Evolutionary conservation across 2,113 vertebrate genomes (phyloP).

Genomic region (Sorex fumeus): DNA sequence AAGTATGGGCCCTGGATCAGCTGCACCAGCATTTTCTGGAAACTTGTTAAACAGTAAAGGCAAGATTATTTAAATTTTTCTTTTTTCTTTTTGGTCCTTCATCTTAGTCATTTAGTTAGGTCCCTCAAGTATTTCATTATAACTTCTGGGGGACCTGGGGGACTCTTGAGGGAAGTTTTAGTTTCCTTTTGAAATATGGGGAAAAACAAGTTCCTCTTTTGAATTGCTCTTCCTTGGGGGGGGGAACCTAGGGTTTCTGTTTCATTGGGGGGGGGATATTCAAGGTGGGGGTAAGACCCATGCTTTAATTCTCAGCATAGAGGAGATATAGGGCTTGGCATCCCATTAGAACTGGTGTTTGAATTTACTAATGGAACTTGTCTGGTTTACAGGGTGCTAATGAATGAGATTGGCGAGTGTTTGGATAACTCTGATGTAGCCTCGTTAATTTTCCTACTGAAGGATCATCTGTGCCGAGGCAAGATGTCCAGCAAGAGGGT

Average conservation of each 20-base stretch:
- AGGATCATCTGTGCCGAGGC: slow-evolving; percentile 84
- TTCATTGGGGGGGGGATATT: neutral
- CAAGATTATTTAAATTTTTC: neutral
- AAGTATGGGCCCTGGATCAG: neutral
- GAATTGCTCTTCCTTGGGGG: neutral
- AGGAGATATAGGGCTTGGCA: neutral
- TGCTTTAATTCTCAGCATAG: too few species aligned
- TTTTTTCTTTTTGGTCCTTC: slow-evolving; percentile 45
- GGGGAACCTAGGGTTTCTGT: slow-evolving; percentile 6
- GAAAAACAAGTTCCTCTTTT: too few species aligned
- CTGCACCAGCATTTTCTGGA: neutral
- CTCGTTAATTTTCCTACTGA: slow-evolving; percentile 92
- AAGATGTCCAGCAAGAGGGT: slow-evolving; percentile 91
- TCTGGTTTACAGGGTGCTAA: slow-evolving; percentile 91
- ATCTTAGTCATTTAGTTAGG: slow-evolving; percentile 61
- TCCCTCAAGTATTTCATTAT: slow-evolving; percentile 55
- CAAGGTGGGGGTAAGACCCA: too few species aligned
- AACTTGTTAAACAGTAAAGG: neutral
- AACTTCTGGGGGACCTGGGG: slow-evolving; percentile 53
- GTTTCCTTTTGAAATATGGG: too few species aligned
- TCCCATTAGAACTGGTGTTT: neutral
- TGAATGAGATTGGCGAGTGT: slow-evolving; percentile 92
- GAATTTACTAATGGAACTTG: slow-evolving; percentile 72
- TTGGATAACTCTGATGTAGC: slow-evolving; percentile 90
- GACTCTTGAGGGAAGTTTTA: slow-evolving; percentile 70